These are phyloP conservation scores for Phorcus lineatus DNA, from an alignment of 2,888 invertebrate genomes.

Conservation along the genomic window DNA sequence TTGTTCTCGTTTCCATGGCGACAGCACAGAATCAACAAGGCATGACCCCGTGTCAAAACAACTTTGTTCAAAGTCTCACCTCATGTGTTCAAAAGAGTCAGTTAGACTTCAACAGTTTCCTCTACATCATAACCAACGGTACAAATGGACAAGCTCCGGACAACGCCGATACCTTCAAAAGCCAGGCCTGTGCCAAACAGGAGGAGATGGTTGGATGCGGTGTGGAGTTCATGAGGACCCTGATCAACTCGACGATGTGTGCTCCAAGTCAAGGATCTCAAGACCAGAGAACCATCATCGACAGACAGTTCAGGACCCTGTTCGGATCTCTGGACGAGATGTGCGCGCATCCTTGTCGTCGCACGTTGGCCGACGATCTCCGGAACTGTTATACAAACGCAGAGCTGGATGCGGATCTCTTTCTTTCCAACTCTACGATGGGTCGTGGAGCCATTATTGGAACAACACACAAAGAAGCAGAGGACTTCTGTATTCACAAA, in stretches of 20 bases:
- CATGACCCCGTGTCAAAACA: slow-evolving; percentile 14
- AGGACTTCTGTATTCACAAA: slow-evolving; percentile 37
- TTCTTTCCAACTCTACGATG: slow-evolving; percentile 41
- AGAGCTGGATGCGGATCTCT: slow-evolving; percentile 36
- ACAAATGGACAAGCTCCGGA: slow-evolving; percentile 30
- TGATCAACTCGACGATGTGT: slow-evolving; percentile 20
- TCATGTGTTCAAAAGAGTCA: slow-evolving; percentile 20
- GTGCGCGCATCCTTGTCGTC: slow-evolving; percentile 33
- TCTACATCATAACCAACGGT: slow-evolving; percentile 44
- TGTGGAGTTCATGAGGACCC: slow-evolving; percentile 8
- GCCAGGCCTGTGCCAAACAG: slow-evolving; percentile 31
- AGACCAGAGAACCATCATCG: slow-evolving; percentile 18
- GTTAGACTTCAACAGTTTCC: slow-evolving; percentile 29
- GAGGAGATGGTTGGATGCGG: background rate
- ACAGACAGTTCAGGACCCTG: slow-evolving; percentile 20
- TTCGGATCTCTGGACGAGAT: slow-evolving; percentile 5
- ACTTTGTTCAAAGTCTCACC: slow-evolving; percentile 25
- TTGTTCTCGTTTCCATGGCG: background rate
- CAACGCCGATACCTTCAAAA: slow-evolving; percentile 29
- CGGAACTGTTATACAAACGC: slow-evolving; percentile 34
- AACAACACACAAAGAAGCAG: slow-evolving; percentile 27
- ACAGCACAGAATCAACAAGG: slow-evolving; percentile 26
- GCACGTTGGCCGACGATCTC: slow-evolving; percentile 30
- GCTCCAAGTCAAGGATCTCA: background rate
- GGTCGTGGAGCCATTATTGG: slow-evolving; percentile 42